phyloP scores from a whole-genome alignment of 2,113 vertebrate genomes.

The Tenebrosternarchus preto region DNA sequence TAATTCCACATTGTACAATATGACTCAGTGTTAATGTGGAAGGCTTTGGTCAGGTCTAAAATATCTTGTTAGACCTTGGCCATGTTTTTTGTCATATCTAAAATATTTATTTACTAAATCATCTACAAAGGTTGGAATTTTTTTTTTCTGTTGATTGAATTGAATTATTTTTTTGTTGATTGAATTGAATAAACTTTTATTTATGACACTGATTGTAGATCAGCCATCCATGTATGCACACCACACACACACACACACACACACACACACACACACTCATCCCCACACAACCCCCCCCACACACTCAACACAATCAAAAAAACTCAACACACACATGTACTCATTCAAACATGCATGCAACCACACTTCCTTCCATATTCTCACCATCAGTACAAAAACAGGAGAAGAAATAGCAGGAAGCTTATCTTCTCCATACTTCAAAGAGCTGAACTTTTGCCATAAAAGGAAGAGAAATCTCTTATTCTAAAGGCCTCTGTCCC shows the following conservation, averaged over 20 bases:
- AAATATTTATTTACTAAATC: no score
- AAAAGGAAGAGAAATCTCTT: constrained; percentile 16
- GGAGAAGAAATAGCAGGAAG: constrained; percentile 5
- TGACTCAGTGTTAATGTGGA: no score
- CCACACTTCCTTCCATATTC: neutral
- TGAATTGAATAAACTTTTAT: neutral
- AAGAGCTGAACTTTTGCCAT: constrained; percentile 24
- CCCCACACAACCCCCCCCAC: neutral
- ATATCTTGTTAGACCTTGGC: no score
- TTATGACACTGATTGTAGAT: neutral
- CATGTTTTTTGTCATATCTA: no score
- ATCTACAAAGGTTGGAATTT: neutral
- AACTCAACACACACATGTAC: neutral
- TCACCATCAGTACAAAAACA: constrained; percentile 23
- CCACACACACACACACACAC: no score
- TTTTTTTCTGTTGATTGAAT: neutral
- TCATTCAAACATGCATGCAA: constrained; percentile 1
- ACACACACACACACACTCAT: neutral
- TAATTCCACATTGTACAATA: no score
- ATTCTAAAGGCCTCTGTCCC: constrained; percentile 32
- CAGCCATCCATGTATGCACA: no score
- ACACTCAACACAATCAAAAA: constrained; percentile 9
- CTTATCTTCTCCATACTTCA: constrained; percentile 36
- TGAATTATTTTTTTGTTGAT: neutral
- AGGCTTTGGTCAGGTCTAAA: no score